Evolutionary conservation across 1,140 invertebrate species (phyloP).

Genomic region (Drosophila tropicalis): DNA sequence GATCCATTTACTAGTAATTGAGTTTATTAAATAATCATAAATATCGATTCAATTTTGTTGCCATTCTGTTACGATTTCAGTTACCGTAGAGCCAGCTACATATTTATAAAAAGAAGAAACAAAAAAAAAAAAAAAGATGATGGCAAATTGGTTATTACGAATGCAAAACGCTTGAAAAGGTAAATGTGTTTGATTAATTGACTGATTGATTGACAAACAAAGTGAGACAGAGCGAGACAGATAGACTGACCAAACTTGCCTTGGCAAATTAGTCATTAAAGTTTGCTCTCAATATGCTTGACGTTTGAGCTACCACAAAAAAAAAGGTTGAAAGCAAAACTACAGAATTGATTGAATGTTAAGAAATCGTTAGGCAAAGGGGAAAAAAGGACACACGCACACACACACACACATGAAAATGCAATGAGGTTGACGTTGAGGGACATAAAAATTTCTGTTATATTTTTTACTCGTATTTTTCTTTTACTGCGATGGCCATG

Average conservation of each 20-base stretch:
- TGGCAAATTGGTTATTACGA: slow-evolving; percentile 52
- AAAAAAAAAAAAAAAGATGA: slow-evolving; percentile 30
- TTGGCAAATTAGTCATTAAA: slow-evolving; percentile 72
- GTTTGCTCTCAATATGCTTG: slow-evolving; percentile 44
- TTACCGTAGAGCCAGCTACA: too few species aligned
- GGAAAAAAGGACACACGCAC: slow-evolving; percentile 8
- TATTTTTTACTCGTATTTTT: slow-evolving; percentile 29
- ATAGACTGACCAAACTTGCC: slow-evolving; percentile 33
- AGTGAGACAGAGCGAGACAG: slow-evolving; percentile 25
- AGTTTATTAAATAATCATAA: slow-evolving; percentile 81
- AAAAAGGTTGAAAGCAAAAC: slow-evolving; percentile 36
- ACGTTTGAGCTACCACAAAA: slow-evolving; percentile 26
- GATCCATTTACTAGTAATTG: slow-evolving; percentile 56
- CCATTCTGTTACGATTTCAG: slow-evolving; percentile 11
- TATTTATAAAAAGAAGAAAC: slow-evolving; percentile 7
- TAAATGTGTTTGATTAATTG: slow-evolving; percentile 42
- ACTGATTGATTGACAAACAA: slow-evolving; percentile 40
- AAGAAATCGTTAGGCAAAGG: slow-evolving; percentile 32
- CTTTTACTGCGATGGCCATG: neutral
- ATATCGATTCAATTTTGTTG: slow-evolving; percentile 65
- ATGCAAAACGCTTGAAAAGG: slow-evolving; percentile 56
- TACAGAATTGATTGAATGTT: slow-evolving; percentile 50
- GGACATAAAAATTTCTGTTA: slow-evolving; percentile 78
- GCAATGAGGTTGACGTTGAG: slow-evolving; percentile 77
- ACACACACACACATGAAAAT: slow-evolving; percentile 36